Conservation (phyloP, 2,888 invertebrate species). For the Geophilus truncorum region DNA sequence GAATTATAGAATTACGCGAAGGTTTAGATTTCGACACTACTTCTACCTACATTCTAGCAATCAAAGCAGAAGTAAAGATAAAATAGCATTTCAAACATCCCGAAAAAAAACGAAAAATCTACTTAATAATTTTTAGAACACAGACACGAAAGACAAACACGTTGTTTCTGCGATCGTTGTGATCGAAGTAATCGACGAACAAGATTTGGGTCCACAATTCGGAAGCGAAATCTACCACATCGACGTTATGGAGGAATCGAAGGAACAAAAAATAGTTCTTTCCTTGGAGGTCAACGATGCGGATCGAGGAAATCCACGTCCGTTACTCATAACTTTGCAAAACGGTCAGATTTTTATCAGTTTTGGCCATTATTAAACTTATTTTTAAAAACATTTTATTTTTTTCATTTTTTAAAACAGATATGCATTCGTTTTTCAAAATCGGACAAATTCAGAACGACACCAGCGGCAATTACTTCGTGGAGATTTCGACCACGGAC, state of each 20-base stretch:
- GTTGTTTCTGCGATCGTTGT: constrained; percentile 67
- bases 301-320: constrained; percentile 60
- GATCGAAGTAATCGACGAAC: constrained; percentile 70
- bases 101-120: too few relatives aligned
- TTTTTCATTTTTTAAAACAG: constrained; percentile 46
- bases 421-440: constrained; percentile 63
- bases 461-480: constrained; percentile 49
- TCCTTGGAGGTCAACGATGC: constrained; percentile 73
- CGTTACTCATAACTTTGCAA: constrained; percentile 37
- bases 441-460: constrained; percentile 49
- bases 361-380: neutral
- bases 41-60: constrained; percentile 46
- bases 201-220: constrained; percentile 77
- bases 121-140: constrained; percentile 46
- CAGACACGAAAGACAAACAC: constrained; percentile 53
- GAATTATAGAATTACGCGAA: constrained; percentile 61
- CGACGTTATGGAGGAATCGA: constrained; percentile 68
- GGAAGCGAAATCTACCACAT: constrained; percentile 73
- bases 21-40: constrained; percentile 68
- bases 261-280: constrained; percentile 54
- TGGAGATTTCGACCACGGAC: constrained; percentile 57
- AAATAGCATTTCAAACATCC: too few relatives aligned
- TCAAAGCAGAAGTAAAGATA: constrained; percentile 44
- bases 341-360: constrained; percentile 32
- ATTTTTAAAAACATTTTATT: neutral